Evolutionary conservation across 2,113 vertebrate species (phyloP).

Genomic region (Anolis carolinensis): DNA sequence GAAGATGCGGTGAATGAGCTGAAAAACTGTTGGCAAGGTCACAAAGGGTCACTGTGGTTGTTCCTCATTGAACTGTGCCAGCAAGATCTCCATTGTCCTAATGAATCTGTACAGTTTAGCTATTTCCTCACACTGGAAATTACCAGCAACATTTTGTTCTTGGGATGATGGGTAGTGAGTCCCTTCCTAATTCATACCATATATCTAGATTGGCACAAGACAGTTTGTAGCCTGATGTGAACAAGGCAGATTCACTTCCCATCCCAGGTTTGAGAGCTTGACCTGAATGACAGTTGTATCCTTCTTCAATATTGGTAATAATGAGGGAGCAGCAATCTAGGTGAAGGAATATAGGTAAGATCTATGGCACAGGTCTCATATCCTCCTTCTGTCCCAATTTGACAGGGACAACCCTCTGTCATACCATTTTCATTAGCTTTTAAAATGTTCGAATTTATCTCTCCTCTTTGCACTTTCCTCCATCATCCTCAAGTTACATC

Average conservation of each 20-base stretch:
- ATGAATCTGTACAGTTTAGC: not conserved
- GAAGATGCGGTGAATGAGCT: not conserved
- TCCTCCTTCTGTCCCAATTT: no score
- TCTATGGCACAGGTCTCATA: no score
- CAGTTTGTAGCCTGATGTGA: not conserved
- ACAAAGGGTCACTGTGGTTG: not conserved
- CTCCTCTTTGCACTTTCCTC: no score
- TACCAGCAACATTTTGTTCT: not conserved
- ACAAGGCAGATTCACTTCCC: not conserved
- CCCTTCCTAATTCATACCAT: not conserved
- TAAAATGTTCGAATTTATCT: no score
- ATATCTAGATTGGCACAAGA: not conserved
- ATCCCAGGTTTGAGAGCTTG: not conserved
- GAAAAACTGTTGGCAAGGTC: not conserved
- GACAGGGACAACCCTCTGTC: no score
- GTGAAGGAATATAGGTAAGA: not conserved
- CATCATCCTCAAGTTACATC: no score
- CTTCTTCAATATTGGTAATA: not conserved
- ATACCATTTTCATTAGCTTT: no score
- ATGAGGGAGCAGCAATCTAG: not conserved
- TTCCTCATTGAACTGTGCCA: not conserved
- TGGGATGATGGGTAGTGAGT: not conserved
- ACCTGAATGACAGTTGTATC: not conserved
- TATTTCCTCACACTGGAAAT: not conserved
- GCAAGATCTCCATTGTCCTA: not conserved